A percentile compares a stretch with the other conserved stretches of the same genome.
Evolutionary conservation across 2,797 vertebrate species (phyloP).

Genomic region (Halcyon leucocephala): DNA sequence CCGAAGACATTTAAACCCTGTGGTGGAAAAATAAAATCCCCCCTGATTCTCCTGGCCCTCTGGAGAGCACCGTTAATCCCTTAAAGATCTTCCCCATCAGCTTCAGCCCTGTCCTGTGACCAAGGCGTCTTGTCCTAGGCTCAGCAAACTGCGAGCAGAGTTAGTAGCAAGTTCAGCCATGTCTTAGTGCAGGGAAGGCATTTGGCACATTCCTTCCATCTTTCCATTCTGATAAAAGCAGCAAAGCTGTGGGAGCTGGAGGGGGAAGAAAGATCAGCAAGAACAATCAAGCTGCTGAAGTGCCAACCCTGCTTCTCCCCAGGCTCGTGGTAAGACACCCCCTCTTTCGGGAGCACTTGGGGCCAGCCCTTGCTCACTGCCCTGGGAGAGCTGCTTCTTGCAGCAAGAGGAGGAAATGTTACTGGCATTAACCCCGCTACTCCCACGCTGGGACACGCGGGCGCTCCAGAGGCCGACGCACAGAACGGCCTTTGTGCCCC

Average conservation of each 20-base stretch:
- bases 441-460: fast-evolving
- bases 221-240: not conserved
- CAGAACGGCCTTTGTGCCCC: not conserved
- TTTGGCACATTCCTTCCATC: not conserved
- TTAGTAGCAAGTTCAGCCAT: not conserved
- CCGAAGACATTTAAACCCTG: not conserved
- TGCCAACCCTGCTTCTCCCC: not conserved
- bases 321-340: not conserved
- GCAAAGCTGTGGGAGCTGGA: not conserved
- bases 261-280: not conserved
- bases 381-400: not conserved
- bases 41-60: not conserved
- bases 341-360: not conserved
- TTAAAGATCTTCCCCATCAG: not conserved
- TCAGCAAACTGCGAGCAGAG: not conserved
- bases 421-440: not conserved
- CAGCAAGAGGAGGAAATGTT: not conserved
- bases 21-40: not conserved
- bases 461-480: fast-evolving
- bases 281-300: not conserved
- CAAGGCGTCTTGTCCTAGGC: not conserved
- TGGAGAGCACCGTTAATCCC: not conserved
- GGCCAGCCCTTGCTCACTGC: not conserved
- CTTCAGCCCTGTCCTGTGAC: not conserved
- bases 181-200: not conserved